A percentile compares a stretch with the other conserved stretches of the same genome.
These are phyloP conservation scores for Phalacrocorax brasilianus DNA, from an alignment of 2,113 vertebrate genomes.

Conservation along the genomic window DNA sequence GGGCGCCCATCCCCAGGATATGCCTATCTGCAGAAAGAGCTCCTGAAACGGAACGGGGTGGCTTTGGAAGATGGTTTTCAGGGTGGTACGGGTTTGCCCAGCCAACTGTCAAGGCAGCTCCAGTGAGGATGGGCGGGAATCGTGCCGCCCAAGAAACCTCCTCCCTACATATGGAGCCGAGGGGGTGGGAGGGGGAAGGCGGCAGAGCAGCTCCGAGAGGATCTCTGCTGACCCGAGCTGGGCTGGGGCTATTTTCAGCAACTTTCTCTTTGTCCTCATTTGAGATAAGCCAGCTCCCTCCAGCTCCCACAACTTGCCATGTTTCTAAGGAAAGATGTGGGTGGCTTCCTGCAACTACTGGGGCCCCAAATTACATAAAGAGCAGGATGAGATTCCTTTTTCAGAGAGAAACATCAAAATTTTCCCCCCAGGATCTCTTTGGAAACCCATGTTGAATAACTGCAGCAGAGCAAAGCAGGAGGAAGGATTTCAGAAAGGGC, in stretches of 20 bases:
- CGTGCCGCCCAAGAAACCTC: neutral
- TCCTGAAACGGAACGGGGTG: fast-evolving
- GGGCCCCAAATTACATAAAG: neutral
- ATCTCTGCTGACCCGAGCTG: neutral
- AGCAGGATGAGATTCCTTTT: neutral
- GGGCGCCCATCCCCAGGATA: neutral
- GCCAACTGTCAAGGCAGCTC: neutral
- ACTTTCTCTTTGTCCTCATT: neutral
- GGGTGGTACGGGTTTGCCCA: neutral
- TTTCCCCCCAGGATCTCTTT: neutral
- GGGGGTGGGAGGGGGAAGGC: neutral
- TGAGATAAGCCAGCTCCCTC: neutral
- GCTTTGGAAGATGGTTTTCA: neutral
- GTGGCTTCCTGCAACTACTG: conserved; percentile 7
- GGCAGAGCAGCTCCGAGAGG: fast-evolving
- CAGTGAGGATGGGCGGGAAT: fast-evolving
- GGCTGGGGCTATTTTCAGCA: neutral
- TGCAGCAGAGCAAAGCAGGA: neutral
- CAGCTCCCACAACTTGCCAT: neutral
- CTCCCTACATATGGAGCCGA: fast-evolving
- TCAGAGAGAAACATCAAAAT: neutral
- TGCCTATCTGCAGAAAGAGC: neutral
- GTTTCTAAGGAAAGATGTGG: conserved; percentile 30
- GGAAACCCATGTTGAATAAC: neutral
- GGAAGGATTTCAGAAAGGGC: conserved; percentile 6